Percentiles rank a stretch among this genome's conserved stretches.
phyloP scores from a whole-genome alignment of 2,888 invertebrate genomes.

The Polyommatus icarus region DNA sequence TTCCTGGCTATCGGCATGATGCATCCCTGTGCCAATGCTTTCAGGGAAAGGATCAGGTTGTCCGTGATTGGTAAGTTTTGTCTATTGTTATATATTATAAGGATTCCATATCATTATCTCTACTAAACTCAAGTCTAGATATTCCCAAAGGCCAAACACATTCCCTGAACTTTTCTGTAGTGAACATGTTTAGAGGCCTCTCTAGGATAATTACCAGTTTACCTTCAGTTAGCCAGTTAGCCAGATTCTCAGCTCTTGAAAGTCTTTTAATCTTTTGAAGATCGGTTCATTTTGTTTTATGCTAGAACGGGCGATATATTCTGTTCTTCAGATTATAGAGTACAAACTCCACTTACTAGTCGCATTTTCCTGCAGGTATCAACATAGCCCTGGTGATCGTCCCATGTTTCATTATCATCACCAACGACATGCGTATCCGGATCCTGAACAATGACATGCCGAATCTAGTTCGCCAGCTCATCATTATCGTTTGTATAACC shows the following conservation, averaged over 20 bases:
- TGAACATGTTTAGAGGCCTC: no score
- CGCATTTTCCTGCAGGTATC: conserved; percentile 29
- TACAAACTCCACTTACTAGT: background rate
- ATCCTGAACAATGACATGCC: conserved; percentile 38
- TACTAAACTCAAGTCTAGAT: no score
- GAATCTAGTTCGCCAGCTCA: conserved; percentile 41
- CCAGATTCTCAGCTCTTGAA: no score
- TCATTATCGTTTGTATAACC: conserved; percentile 35
- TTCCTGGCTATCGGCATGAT: conserved; percentile 37
- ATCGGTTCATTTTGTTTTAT: no score
- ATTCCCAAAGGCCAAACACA: background rate
- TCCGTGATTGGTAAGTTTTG: background rate
- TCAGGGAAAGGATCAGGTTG: background rate
- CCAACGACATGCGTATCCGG: conserved; percentile 38
- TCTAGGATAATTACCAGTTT: no score
- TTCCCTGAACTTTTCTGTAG: background rate
- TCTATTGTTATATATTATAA: no score
- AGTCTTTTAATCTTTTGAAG: no score
- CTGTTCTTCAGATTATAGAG: background rate
- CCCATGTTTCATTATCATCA: conserved; percentile 30
- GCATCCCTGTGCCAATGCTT: conserved; percentile 40
- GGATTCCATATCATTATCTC: background rate
- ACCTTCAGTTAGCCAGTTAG: no score
- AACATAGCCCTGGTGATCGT: conserved; percentile 33
- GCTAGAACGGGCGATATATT: no score